Evolutionary conservation across 2,888 invertebrate species (phyloP).

Genomic region (Temnothorax rugatulus): DNA sequence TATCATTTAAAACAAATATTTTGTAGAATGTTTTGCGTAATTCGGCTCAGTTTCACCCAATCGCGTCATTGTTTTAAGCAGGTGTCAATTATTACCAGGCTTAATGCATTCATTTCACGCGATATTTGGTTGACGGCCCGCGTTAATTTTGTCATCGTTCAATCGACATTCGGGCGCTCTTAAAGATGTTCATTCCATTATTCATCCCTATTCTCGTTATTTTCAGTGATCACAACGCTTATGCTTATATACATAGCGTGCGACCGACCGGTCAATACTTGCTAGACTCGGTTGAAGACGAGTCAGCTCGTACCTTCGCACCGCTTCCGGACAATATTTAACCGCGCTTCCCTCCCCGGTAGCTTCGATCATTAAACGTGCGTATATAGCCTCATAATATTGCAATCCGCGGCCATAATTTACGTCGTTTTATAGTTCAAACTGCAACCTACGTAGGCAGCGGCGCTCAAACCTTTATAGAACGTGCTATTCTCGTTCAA

Average conservation of each 20-base stretch:
- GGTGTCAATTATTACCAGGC: slow-evolving; percentile 78
- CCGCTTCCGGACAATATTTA: slow-evolving; percentile 84
- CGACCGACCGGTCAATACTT: slow-evolving; percentile 76
- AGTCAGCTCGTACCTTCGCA: slow-evolving; percentile 65
- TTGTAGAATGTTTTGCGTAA: slow-evolving; percentile 43
- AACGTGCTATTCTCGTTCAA: slow-evolving; percentile 82
- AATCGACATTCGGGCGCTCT: not conserved
- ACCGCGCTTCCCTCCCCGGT: slow-evolving; percentile 80
- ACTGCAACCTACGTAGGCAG: slow-evolving; percentile 85
- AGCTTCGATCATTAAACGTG: slow-evolving; percentile 86
- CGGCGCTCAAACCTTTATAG: slow-evolving; percentile 82
- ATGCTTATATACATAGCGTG: not conserved
- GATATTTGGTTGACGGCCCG: slow-evolving; percentile 54
- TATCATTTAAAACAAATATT: not conserved
- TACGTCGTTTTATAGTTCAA: slow-evolving; percentile 86
- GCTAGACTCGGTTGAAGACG: slow-evolving; percentile 69
- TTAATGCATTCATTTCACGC: slow-evolving; percentile 70
- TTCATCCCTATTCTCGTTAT: slow-evolving; percentile 49
- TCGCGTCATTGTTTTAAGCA: slow-evolving; percentile 66
- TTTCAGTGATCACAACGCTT: slow-evolving; percentile 31
- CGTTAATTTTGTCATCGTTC: slow-evolving; percentile 59
- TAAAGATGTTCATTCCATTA: not conserved
- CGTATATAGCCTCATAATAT: slow-evolving; percentile 86
- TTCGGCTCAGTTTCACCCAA: slow-evolving; percentile 38
- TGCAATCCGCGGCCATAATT: slow-evolving; percentile 86